Percentiles rank a stretch among this genome's conserved stretches.
phyloP scores from a whole-genome alignment of 2,888 invertebrate genomes.

The Leptothorax acervorum region DNA sequence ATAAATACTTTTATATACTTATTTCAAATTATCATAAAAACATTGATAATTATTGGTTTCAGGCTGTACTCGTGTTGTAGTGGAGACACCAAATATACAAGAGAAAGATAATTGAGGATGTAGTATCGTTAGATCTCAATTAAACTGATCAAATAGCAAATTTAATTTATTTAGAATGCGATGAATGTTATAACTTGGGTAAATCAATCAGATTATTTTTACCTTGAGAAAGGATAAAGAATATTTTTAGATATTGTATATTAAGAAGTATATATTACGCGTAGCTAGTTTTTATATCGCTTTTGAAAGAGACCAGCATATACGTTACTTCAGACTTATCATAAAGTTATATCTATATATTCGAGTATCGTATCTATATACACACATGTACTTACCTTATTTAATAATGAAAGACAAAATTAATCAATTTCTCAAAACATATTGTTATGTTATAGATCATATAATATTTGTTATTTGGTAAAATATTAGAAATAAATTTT shows the following conservation, averaged over 20 bases:
- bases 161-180: not conserved
- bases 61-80: constrained; percentile 73
- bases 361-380: not conserved
- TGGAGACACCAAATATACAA: constrained; percentile 69
- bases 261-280: constrained; percentile 5
- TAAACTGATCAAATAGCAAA: constrained; percentile 29
- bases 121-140: constrained; percentile 29
- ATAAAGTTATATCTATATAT: not conserved
- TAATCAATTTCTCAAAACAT: not conserved
- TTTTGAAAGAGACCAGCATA: not conserved
- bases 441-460: constrained; percentile 3
- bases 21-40: constrained; percentile 67
- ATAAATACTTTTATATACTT: constrained; percentile 43
- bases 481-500: constrained; percentile 32
- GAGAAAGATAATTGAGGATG: constrained; percentile 72
- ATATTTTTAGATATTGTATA: constrained; percentile 46
- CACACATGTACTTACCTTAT: constrained; percentile 23
- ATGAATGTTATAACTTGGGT: not conserved
- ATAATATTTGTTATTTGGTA: not conserved
- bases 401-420: not conserved
- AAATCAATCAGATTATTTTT: constrained; percentile 28
- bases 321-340: not conserved
- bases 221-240: constrained; percentile 17
- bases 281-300: constrained; percentile 30
- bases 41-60: constrained; percentile 77